These are phyloP conservation scores for Styela plicata DNA, from an alignment of 23 tunicate genomes.

Conservation along the genomic window DNA sequence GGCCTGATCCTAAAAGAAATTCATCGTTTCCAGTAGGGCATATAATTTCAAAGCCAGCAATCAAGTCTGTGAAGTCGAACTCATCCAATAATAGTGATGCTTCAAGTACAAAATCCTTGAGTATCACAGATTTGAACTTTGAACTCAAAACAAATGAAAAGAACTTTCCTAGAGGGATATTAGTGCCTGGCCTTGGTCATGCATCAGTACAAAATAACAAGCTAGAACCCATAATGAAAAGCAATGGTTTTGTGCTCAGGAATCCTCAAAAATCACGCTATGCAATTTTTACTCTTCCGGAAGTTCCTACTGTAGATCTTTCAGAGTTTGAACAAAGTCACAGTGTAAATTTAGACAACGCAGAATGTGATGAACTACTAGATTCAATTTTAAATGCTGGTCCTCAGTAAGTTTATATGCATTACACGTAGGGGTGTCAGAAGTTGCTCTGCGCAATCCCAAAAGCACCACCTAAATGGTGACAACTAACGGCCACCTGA, in stretches of 20 bases:
- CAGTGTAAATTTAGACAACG: background rate
- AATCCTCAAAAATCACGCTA: background rate
- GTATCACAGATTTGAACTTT: slow-evolving; percentile 13
- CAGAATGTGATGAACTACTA: background rate
- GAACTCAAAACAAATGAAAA: background rate
- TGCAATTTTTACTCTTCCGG: background rate
- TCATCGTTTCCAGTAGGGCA: slow-evolving; percentile 4
- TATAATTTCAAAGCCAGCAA: background rate
- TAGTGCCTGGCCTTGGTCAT: background rate
- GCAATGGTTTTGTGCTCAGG: background rate
- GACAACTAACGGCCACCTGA: too few relatives aligned
- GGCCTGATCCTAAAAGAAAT: background rate
- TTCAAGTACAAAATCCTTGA: slow-evolving; percentile 9
- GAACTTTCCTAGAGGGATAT: background rate
- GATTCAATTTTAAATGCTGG: background rate
- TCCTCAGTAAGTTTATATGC: background rate
- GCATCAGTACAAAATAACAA: background rate
- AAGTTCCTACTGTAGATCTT: background rate
- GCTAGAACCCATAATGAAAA: background rate
- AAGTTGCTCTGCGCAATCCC: too few relatives aligned
- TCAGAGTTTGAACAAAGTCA: background rate
- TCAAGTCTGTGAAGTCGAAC: slow-evolving; percentile 10
- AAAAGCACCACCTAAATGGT: too few relatives aligned
- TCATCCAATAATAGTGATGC: slow-evolving; percentile 5
- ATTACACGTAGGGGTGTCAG: too few relatives aligned